Conservation (phyloP, 1,140 invertebrate genomes). For the Pogonus chalceus region DNA sequence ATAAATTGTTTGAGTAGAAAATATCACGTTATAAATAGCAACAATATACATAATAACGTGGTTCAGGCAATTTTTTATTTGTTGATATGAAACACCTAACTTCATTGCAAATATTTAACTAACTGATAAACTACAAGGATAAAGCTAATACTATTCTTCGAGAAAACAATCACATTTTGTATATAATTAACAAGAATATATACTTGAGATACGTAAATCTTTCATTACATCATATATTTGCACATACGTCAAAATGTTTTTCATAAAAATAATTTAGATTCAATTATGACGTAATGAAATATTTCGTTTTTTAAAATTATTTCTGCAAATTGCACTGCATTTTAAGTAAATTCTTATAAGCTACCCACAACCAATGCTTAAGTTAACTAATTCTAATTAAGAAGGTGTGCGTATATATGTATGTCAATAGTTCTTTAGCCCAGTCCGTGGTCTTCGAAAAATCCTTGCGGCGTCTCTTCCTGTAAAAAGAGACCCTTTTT, state of each 20-base stretch:
- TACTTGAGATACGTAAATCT: neutral
- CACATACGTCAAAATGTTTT: too few species aligned
- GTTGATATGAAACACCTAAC: neutral
- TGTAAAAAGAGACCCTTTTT: constrained; percentile 52
- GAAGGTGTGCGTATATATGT: too few species aligned
- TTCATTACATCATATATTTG: too few species aligned
- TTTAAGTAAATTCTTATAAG: neutral
- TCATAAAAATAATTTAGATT: too few species aligned
- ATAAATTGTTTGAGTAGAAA: too few species aligned
- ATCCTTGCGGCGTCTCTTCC: constrained; percentile 97
- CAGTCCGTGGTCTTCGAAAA: constrained; percentile 96
- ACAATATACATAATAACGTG: neutral
- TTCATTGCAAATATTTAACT: neutral
- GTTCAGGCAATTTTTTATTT: neutral
- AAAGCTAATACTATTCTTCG: neutral
- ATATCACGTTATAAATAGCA: too few species aligned
- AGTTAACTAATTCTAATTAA: too few species aligned
- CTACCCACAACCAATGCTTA: constrained; percentile 1
- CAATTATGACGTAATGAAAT: too few species aligned
- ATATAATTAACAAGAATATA: neutral
- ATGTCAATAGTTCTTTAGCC: too few species aligned
- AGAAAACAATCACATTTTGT: neutral
- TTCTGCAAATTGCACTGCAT: neutral
- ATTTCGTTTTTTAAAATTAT: too few species aligned
- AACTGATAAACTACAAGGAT: neutral